These are phyloP conservation scores for Taxidea taxus DNA, from an alignment of 2,113 vertebrate species.

Conservation along the genomic window DNA sequence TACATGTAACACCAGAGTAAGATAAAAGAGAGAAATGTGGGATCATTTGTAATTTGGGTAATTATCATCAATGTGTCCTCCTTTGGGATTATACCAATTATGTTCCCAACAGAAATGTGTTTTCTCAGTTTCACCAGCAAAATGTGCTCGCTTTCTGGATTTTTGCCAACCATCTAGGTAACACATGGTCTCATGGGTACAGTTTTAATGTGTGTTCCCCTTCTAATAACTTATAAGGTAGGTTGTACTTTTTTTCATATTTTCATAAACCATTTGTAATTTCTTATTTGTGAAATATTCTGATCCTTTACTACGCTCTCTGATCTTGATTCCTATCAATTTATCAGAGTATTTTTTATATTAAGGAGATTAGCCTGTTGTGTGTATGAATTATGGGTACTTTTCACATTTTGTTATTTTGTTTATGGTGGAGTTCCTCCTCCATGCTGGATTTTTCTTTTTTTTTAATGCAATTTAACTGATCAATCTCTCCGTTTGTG, in stretches of 20 bases:
- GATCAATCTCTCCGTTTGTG: neutral
- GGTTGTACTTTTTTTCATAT: neutral
- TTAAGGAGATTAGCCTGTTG: neutral
- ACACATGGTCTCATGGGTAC: neutral
- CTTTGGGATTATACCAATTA: neutral
- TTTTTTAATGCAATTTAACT: neutral
- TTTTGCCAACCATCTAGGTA: neutral
- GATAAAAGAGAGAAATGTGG: constrained; percentile 21
- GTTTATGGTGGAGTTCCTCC: neutral
- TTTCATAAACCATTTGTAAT: neutral
- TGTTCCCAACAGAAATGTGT: neutral
- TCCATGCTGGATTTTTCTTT: neutral
- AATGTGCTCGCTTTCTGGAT: neutral
- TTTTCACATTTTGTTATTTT: constrained; percentile 43
- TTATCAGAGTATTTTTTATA: neutral
- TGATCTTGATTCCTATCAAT: constrained; percentile 12
- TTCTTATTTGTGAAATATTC: neutral
- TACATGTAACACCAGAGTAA: neutral
- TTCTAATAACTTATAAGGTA: neutral
- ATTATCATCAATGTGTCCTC: neutral
- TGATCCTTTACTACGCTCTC: neutral
- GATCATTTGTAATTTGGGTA: neutral
- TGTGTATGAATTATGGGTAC: neutral
- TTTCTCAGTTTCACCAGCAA: constrained; percentile 30
- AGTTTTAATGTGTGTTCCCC: neutral